phyloP scores from a whole-genome alignment of 2,797 vertebrate genomes.

The Helicolenus hilgendorfi region DNA sequence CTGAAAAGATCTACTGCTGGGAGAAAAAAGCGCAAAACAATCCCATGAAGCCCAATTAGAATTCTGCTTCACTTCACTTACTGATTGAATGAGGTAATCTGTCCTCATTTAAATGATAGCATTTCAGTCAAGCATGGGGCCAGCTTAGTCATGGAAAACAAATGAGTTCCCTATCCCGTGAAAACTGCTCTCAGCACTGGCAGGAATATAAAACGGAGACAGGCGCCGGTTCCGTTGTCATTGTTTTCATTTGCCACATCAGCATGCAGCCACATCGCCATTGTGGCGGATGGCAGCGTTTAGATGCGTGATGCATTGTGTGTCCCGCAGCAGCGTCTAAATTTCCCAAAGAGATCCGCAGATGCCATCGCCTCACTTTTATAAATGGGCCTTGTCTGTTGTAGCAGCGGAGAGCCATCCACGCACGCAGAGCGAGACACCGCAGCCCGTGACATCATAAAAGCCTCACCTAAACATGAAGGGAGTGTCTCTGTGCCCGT shows the following conservation, averaged over 20 bases:
- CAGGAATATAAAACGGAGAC: conserved; percentile 65
- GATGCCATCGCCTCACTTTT: conserved; percentile 66
- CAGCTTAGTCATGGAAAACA: conserved; percentile 84
- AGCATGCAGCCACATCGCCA: conserved; percentile 68
- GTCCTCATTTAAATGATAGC: conserved; percentile 86
- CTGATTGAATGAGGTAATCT: conserved; percentile 86
- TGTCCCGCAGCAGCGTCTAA: conserved; percentile 62
- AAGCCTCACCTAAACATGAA: conserved; percentile 56
- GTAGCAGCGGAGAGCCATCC: conserved; percentile 67
- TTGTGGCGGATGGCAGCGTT: conserved; percentile 51
- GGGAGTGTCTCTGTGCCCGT: conserved; percentile 40
- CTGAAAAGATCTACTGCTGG: conserved; percentile 46
- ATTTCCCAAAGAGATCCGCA: conserved; percentile 64
- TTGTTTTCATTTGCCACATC: conserved; percentile 72
- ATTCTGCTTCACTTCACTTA: conserved; percentile 81
- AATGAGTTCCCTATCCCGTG: conserved; percentile 72
- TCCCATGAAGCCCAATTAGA: conserved; percentile 83
- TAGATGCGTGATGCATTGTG: conserved; percentile 59
- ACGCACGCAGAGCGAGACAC: conserved; percentile 49
- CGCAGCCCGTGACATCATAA: conserved; percentile 67
- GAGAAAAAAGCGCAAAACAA: conserved; percentile 10
- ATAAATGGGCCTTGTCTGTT: conserved; percentile 80
- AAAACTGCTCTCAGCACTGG: conserved; percentile 64
- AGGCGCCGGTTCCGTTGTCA: conserved; percentile 44
- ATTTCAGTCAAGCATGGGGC: conserved; percentile 78